Conservation (phyloP, 2,888 invertebrate species). For the Craniophora ligustri region DNA sequence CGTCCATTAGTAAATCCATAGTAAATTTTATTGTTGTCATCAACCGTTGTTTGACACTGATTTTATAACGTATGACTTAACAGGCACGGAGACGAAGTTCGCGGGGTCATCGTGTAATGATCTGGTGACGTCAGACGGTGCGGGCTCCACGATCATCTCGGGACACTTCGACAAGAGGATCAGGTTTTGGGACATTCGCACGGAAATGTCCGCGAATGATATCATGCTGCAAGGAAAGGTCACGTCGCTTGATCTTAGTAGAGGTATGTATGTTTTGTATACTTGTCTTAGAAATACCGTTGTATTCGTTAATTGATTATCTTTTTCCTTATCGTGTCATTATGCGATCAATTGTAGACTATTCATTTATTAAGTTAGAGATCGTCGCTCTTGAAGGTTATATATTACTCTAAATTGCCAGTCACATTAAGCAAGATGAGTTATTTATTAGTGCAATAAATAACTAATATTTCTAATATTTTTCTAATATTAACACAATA, state of each 20-base stretch:
- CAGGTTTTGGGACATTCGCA: constrained; percentile 98
- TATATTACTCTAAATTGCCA: no score
- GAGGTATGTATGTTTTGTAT: constrained; percentile 89
- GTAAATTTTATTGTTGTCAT: constrained; percentile 41
- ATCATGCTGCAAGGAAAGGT: constrained; percentile 97
- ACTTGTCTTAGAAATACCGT: not conserved
- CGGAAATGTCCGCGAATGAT: constrained; percentile 95
- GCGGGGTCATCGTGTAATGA: constrained; percentile 99
- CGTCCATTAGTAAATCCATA: constrained; percentile 32
- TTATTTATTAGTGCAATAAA: no score
- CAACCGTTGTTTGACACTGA: constrained; percentile 44
- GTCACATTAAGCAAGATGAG: no score
- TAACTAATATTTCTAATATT: no score
- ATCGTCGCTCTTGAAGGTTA: no score
- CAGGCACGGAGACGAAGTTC: constrained; percentile 97
- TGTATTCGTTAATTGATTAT: not conserved
- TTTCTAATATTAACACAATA: no score
- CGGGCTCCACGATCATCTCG: constrained; percentile 97
- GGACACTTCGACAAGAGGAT: constrained; percentile 99
- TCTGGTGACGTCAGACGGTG: constrained; percentile 96
- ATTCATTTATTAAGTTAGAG: no score
- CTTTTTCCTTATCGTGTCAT: no score
- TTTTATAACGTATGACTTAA: constrained; percentile 38
- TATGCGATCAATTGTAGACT: no score
- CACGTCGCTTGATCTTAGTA: constrained; percentile 97